Conservation (phyloP, 1,140 invertebrate species). For the Copidosoma floridanum region DNA sequence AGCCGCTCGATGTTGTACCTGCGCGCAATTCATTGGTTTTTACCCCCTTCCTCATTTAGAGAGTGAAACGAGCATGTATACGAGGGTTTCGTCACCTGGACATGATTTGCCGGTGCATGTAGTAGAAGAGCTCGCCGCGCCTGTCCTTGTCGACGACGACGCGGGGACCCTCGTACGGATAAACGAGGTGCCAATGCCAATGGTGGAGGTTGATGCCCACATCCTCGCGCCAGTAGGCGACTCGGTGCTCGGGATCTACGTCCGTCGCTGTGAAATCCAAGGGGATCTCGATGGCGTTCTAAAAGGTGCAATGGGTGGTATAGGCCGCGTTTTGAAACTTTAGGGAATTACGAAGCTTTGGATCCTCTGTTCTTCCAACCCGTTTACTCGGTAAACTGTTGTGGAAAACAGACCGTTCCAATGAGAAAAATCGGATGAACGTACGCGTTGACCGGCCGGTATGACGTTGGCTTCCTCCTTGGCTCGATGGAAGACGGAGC, state of each 20-base stretch:
- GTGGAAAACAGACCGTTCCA: too few species aligned
- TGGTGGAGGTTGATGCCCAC: slow-evolving; percentile 67
- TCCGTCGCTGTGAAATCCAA: slow-evolving; percentile 70
- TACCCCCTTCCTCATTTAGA: slow-evolving; percentile 37
- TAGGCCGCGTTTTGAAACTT: too few species aligned
- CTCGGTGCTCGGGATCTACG: slow-evolving; percentile 68
- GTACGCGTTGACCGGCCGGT: slow-evolving; percentile 63
- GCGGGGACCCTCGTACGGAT: slow-evolving; percentile 66
- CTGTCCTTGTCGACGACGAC: slow-evolving; percentile 59
- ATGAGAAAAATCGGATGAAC: too few species aligned
- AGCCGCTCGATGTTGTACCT: slow-evolving; percentile 70
- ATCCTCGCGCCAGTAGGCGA: slow-evolving; percentile 63
- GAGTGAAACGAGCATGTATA: slow-evolving; percentile 54
- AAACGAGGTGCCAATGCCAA: slow-evolving; percentile 84
- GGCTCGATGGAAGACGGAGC: slow-evolving; percentile 66
- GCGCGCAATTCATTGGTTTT: neutral
- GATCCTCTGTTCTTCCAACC: too few species aligned
- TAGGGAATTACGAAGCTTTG: too few species aligned
- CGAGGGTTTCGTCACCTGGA: slow-evolving; percentile 45
- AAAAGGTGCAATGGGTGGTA: too few species aligned
- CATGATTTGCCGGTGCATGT: slow-evolving; percentile 62
- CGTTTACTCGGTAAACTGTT: too few species aligned
- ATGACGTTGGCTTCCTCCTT: slow-evolving; percentile 69
- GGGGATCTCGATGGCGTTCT: slow-evolving; percentile 61
- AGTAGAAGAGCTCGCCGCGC: slow-evolving; percentile 64